A percentile compares a stretch with the other conserved stretches of the same genome.
phyloP scores from a whole-genome alignment of 2,113 vertebrate species.

The Eclectus roratus region DNA sequence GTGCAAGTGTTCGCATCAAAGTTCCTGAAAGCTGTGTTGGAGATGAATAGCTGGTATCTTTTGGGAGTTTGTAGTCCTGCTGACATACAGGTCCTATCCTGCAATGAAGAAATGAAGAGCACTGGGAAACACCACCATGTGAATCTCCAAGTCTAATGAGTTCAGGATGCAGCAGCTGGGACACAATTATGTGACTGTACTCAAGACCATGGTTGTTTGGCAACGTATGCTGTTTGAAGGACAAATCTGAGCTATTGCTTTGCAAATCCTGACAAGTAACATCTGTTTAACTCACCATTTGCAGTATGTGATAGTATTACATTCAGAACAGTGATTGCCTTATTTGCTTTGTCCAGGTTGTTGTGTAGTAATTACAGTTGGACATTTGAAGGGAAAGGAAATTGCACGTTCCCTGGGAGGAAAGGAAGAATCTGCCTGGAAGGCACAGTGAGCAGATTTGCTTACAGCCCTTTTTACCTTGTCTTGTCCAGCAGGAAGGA shows the following conservation, averaged over 20 bases:
- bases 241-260: neutral
- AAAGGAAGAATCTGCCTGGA: neutral
- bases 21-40: constrained; percentile 70
- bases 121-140: neutral
- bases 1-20: constrained; percentile 66
- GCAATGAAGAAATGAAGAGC: neutral
- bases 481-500: neutral
- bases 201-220: neutral
- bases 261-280: neutral
- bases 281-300: neutral
- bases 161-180: neutral
- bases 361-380: neutral
- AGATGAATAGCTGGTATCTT: constrained; percentile 64
- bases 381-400: neutral
- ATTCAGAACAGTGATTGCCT: neutral
- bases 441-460: neutral
- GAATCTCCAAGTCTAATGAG: neutral
- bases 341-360: neutral
- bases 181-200: neutral
- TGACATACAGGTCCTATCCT: constrained; percentile 68
- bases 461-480: neutral
- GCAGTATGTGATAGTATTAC: neutral
- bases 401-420: neutral
- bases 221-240: neutral
- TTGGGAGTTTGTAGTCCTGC: constrained; percentile 72